phyloP scores from a whole-genome alignment of 2,113 vertebrate species.

The Solenodon paradoxus region DNA sequence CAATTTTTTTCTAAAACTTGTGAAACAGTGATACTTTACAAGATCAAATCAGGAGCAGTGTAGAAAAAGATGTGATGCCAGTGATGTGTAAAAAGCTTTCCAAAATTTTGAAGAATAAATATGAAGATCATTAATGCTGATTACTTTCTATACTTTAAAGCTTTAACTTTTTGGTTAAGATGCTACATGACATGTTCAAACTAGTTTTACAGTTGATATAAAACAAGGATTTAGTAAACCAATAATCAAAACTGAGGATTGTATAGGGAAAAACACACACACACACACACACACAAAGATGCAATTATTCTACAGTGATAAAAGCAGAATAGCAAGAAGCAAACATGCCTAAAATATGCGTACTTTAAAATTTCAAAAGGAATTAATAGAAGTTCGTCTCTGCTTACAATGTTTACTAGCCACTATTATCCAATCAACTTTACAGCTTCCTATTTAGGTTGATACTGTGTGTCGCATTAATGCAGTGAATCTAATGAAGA shows the following conservation, averaged over 20 bases:
- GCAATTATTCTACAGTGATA: slow-evolving; percentile 68
- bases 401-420: slow-evolving; percentile 32
- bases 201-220: slow-evolving; percentile 50
- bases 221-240: slow-evolving; percentile 45
- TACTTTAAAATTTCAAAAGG: slow-evolving; percentile 39
- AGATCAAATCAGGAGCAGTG: slow-evolving; percentile 83
- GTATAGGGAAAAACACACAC: slow-evolving; percentile 66
- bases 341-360: slow-evolving; percentile 60
- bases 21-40: slow-evolving; percentile 80
- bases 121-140: neutral
- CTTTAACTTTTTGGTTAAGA: slow-evolving; percentile 54
- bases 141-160: slow-evolving; percentile 62
- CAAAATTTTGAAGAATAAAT: slow-evolving; percentile 60
- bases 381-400: slow-evolving; percentile 47
- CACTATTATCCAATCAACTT: slow-evolving; percentile 54
- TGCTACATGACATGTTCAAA: slow-evolving; percentile 37
- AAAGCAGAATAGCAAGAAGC: slow-evolving; percentile 76
- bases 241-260: slow-evolving; percentile 34
- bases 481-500: slow-evolving; percentile 78
- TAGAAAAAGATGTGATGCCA: slow-evolving; percentile 81
- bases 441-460: slow-evolving; percentile 56
- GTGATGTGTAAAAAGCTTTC: slow-evolving; percentile 77
- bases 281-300: slow-evolving; percentile 69
- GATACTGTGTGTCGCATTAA: slow-evolving; percentile 76
- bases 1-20: slow-evolving; percentile 63